Percentiles rank a stretch among this genome's conserved stretches.
phyloP scores from a whole-genome alignment of 2,113 vertebrate species.

The Hiodon alosoides region DNA sequence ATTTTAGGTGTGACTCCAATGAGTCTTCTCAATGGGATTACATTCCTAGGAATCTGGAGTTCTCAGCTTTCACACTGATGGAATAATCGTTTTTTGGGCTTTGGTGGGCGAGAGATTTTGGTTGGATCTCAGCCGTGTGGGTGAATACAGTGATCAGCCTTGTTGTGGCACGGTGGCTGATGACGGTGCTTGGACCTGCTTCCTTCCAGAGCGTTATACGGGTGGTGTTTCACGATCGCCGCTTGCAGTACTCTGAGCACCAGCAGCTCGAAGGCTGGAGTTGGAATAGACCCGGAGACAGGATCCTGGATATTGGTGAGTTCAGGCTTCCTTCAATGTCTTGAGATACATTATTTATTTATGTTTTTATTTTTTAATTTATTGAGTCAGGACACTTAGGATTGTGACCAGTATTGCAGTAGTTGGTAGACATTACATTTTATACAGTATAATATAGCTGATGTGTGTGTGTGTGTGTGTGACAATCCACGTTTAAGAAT shows the following conservation, averaged over 20 bases:
- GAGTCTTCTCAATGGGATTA: constrained; percentile 14
- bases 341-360: neutral
- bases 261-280: constrained; percentile 92
- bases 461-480: too few relatives aligned
- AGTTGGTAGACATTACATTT: too few relatives aligned
- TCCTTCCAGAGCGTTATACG: constrained; percentile 81
- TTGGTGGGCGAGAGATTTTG: constrained; percentile 13
- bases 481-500: too few relatives aligned
- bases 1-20: neutral
- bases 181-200: constrained; percentile 17
- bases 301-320: constrained; percentile 89
- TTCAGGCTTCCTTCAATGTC: neutral
- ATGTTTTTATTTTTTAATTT: too few relatives aligned
- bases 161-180: neutral
- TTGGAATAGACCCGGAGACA: constrained; percentile 89
- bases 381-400: too few relatives aligned
- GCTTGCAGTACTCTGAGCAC: constrained; percentile 87
- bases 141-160: constrained; percentile 9
- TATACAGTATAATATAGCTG: too few relatives aligned
- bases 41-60: constrained; percentile 13
- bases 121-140: constrained; percentile 22
- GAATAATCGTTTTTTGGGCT: neutral
- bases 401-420: too few relatives aligned
- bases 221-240: constrained; percentile 88
- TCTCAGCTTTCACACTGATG: neutral